phyloP scores from a whole-genome alignment of 2,797 vertebrate genomes.

The Falco peregrinus region DNA sequence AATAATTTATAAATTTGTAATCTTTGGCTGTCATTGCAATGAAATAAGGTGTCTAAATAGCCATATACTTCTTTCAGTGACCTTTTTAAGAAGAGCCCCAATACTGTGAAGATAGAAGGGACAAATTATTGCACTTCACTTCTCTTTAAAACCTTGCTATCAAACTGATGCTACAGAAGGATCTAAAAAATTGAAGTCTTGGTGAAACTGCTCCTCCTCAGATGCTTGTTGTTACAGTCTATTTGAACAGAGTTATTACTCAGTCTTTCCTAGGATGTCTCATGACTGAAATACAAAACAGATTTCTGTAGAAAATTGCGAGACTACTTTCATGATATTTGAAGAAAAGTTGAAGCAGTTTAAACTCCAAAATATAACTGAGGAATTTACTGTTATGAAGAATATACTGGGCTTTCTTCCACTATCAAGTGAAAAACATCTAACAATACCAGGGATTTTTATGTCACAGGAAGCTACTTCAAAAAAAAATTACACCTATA shows the following conservation, averaged over 20 bases:
- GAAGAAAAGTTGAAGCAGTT: neutral
- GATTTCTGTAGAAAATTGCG: neutral
- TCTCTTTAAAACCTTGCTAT: neutral
- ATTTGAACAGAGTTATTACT: neutral
- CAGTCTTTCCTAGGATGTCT: neutral
- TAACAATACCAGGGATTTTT: neutral
- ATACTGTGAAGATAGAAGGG: neutral
- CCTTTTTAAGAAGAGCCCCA: neutral
- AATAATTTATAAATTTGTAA: neutral
- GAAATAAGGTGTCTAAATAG: neutral
- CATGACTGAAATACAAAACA: neutral
- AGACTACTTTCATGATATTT: neutral
- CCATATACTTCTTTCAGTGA: neutral
- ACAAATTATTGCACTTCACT: neutral
- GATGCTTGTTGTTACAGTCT: neutral
- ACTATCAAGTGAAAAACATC: neutral
- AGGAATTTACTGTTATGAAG: neutral
- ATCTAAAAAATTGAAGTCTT: neutral
- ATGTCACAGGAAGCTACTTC: neutral
- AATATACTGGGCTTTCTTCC: neutral
- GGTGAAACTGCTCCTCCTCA: neutral
- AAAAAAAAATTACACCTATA: neutral
- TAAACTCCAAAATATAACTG: neutral
- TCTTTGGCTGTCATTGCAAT: neutral
- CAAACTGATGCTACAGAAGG: neutral